Percentiles rank a stretch among this genome's conserved stretches.
Evolutionary conservation across 2,797 vertebrate genomes (phyloP).

Genomic region (Triplophysa yarkandensis): DNA sequence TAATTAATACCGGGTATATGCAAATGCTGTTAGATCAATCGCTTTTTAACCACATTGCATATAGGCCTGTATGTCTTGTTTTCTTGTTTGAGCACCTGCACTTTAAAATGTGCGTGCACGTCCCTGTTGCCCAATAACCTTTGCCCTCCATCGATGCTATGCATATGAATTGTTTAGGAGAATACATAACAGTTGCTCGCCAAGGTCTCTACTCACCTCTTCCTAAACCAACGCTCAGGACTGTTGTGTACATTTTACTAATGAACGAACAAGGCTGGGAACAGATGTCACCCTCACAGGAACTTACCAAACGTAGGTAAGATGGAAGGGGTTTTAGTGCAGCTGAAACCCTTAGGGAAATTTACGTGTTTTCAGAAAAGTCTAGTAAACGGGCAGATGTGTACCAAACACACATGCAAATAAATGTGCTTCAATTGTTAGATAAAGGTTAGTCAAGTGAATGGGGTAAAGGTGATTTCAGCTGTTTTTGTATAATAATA

Average conservation of each 20-base stretch:
- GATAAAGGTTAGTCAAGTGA: too few species aligned
- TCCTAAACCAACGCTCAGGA: conserved; percentile 53
- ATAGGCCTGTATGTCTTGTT: too few species aligned
- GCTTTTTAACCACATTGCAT: too few species aligned
- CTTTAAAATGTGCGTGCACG: too few species aligned
- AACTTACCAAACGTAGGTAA: conserved; percentile 55
- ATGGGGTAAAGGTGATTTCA: too few species aligned
- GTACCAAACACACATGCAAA: conserved; percentile 7
- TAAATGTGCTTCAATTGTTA: conserved; percentile 29
- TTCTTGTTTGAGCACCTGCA: too few species aligned
- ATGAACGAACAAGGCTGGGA: conserved; percentile 64
- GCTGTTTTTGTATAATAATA: too few species aligned
- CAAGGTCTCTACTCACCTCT: conserved; percentile 22
- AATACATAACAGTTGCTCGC: not conserved
- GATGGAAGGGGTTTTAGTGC: not conserved
- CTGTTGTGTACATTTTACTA: conserved; percentile 64
- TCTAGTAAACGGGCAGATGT: conserved; percentile 41
- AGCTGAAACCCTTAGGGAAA: conserved; percentile 44
- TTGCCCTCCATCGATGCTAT: conserved; percentile 55
- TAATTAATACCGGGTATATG: too few species aligned
- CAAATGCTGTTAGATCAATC: too few species aligned
- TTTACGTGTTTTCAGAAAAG: conserved; percentile 57
- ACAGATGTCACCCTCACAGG: conserved; percentile 65
- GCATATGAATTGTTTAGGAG: not conserved
- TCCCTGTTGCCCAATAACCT: conserved; percentile 44